Conservation (phyloP, 2,888 invertebrate species). For the Caenorhabditis sp. region DNA sequence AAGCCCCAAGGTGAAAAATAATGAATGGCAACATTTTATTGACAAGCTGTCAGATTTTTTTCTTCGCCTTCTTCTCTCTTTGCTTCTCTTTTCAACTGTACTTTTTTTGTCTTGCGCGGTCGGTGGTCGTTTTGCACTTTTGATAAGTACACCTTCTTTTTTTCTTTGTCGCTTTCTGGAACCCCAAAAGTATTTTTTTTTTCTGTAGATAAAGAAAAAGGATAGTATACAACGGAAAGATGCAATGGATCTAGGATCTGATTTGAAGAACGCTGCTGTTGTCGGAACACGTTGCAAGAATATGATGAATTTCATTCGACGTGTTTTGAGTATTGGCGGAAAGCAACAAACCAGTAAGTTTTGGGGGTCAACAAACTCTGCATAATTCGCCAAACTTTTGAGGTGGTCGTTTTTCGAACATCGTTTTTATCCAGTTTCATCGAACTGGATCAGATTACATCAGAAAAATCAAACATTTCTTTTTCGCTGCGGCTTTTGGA, state of each 20-base stretch:
- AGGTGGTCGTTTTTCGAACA: neutral
- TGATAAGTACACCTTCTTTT: neutral
- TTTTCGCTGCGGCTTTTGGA: too few species aligned
- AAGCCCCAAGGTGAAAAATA: neutral
- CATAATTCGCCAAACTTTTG: neutral
- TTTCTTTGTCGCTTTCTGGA: neutral
- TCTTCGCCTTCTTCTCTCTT: neutral
- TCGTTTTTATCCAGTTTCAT: too few species aligned
- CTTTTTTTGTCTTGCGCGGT: neutral
- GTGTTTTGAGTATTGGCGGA: slow-evolving; percentile 40
- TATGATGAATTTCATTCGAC: slow-evolving; percentile 44
- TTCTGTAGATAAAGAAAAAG: neutral
- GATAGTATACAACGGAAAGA: slow-evolving; percentile 2
- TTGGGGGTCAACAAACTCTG: neutral
- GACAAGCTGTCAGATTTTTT: slow-evolving; percentile 2
- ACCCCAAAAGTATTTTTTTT: neutral
- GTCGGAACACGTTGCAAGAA: slow-evolving; percentile 23
- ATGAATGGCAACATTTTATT: slow-evolving; percentile 1
- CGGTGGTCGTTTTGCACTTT: neutral
- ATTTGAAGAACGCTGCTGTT: neutral
- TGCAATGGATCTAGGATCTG: slow-evolving; percentile 22
- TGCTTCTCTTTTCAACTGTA: neutral
- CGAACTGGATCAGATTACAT: too few species aligned
- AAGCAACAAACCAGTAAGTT: slow-evolving; percentile 23
- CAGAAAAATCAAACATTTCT: neutral